Evolutionary conservation across 1,140 invertebrate genomes (phyloP).

Genomic region (Meteorus sp.): DNA sequence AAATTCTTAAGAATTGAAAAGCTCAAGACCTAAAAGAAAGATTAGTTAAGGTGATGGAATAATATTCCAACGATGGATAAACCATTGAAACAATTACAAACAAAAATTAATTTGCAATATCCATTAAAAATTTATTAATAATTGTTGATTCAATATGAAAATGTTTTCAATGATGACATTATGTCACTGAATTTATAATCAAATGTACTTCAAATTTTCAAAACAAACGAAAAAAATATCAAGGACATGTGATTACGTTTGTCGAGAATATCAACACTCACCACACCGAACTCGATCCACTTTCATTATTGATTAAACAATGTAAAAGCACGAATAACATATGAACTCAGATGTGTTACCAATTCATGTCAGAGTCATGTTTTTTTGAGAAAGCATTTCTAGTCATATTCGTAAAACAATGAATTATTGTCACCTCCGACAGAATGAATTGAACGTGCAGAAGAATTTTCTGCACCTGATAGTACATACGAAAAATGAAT

Average conservation of each 20-base stretch:
- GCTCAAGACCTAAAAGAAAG: not conserved
- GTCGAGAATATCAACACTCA: no score
- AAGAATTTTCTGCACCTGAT: no score
- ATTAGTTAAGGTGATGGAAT: not conserved
- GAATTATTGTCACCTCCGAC: no score
- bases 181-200: constrained; percentile 24
- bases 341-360: no score
- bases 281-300: no score
- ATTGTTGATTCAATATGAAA: constrained; percentile 53
- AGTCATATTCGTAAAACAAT: no score
- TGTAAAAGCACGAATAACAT: no score
- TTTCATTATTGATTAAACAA: no score
- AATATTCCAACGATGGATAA: constrained; percentile 14
- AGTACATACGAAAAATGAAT: not conserved
- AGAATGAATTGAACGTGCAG: no score
- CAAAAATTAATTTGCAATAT: constrained; percentile 34
- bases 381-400: no score
- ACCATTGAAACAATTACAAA: constrained; percentile 28
- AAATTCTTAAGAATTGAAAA: not conserved
- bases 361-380: no score
- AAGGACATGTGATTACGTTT: no score
- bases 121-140: constrained; percentile 41
- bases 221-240: constrained; percentile 6
- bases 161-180: constrained; percentile 41
- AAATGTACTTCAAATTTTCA: not conserved